phyloP scores from a whole-genome alignment of 2,797 vertebrate genomes.

The Botia almorhae region DNA sequence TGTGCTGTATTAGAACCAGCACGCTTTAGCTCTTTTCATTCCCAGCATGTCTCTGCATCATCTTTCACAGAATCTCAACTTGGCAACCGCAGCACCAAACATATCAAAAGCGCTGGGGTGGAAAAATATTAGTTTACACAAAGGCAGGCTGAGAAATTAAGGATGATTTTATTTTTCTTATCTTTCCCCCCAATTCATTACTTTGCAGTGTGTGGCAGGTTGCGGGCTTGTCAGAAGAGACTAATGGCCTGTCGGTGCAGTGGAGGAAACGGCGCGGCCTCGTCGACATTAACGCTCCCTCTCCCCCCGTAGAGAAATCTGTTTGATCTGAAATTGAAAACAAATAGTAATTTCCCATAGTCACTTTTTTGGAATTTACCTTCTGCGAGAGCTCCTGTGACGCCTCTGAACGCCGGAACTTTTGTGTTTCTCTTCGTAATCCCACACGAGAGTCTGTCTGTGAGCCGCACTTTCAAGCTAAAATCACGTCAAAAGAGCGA shows the following conservation, averaged over 20 bases:
- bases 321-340: slow-evolving; percentile 81
- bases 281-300: slow-evolving; percentile 70
- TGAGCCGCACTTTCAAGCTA: slow-evolving; percentile 42
- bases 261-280: slow-evolving; percentile 61
- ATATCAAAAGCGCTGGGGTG: slow-evolving; percentile 57
- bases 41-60: slow-evolving; percentile 52
- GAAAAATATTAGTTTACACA: slow-evolving; percentile 75
- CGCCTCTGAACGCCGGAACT: not conserved
- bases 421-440: slow-evolving; percentile 22
- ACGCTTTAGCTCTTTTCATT: slow-evolving; percentile 55
- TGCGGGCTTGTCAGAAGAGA: slow-evolving; percentile 74
- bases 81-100: slow-evolving; percentile 50
- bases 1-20: slow-evolving; percentile 32
- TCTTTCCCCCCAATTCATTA: slow-evolving; percentile 77
- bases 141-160: slow-evolving; percentile 76
- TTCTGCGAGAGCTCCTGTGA: slow-evolving; percentile 20
- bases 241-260: slow-evolving; percentile 75
- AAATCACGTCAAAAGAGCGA: slow-evolving; percentile 43
- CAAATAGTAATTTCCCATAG: slow-evolving; percentile 80
- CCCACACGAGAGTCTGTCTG: slow-evolving; percentile 39
- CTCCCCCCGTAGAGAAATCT: slow-evolving; percentile 68
- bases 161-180: slow-evolving; percentile 81
- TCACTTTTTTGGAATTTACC: slow-evolving; percentile 58
- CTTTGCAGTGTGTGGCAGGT: slow-evolving; percentile 70
- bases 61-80: slow-evolving; percentile 59